Evolutionary conservation across 2,113 vertebrate genomes (phyloP), one percentile per base, ranked within the genome.

Genomic region (Capreolus pygargus): DNA sequence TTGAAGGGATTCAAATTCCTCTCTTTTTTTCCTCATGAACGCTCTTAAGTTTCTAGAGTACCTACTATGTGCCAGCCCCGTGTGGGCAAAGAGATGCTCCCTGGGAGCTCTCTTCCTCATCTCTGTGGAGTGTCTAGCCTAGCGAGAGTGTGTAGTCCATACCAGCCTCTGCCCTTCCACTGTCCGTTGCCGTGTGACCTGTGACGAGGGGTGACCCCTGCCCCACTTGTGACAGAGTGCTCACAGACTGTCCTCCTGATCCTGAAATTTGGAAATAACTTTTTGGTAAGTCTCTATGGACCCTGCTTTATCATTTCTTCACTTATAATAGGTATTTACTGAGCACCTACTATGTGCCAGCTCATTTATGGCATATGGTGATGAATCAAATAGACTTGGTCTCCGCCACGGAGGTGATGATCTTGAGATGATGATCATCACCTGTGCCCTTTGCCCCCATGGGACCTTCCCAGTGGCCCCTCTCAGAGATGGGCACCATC

Each of bases 391-490:
- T 3, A 43, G 70, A 28, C 36, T 43, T 23, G 54, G 28, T 33
- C 25, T 28, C 54, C 14, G 33, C 19, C 86, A 3, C 0, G 2
- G 11, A 86, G 70, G 81, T 12, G 57, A 64, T 2, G 1, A 39
- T 45, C 45, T 33, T 11, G 36, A 0, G 1, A 27, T 21, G 23
- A 55, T 6, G 1, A 17, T 7, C 5, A 9, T 84, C 52, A 27
- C 43, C 6, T 6, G 52, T 25, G 43, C 64, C 64, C n/a, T 90
- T 45, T 33, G 54, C 11, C 64, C 61, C 50, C 36, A 1, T 2
- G 13, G 23, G 27, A 50, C 33, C 14, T 54, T 33, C 17, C 15
- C 45, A n/a, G 55, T 6, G 13, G 39, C 36, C 36, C 10, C 10
- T 21, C 23, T 57, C 54, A 5, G 47, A 25, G 3, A 2, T 39